These are phyloP conservation scores for Pteronura brasiliensis DNA, from an alignment of 2,113 vertebrate species.

Conservation along the genomic window DNA sequence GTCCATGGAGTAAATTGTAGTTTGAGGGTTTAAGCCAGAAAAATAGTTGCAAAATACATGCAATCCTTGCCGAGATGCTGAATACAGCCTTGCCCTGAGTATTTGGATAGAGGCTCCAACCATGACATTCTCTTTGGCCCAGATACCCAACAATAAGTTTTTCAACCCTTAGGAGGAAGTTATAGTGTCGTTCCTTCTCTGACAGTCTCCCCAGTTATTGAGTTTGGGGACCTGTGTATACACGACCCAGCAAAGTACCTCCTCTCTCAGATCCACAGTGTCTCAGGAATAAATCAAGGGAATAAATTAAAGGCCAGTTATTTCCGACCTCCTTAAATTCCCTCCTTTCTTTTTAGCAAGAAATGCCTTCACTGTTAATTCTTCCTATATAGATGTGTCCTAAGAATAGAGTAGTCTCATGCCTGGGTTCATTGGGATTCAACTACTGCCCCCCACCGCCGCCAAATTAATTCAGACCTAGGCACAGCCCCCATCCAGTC, in stretches of 20 bases:
- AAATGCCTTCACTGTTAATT: background rate
- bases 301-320: constrained; percentile 3
- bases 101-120: background rate
- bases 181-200: background rate
- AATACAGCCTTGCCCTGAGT: background rate
- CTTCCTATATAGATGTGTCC: background rate
- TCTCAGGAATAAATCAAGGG: constrained; percentile 18
- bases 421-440: background rate
- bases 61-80: background rate
- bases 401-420: background rate
- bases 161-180: background rate
- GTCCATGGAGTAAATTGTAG: background rate
- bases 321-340: background rate
- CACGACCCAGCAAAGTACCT: background rate
- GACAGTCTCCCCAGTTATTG: background rate
- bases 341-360: background rate
- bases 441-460: accelerated
- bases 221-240: background rate
- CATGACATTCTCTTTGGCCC: background rate
- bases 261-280: background rate
- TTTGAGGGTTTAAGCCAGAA: background rate
- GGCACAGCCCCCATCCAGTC: background rate
- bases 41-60: background rate
- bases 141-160: background rate
- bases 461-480: background rate